A percentile compares a stretch with the other conserved stretches of the same genome.
Evolutionary conservation across 2,797 vertebrate genomes (phyloP).

Genomic region (Enteromius mattozi): DNA sequence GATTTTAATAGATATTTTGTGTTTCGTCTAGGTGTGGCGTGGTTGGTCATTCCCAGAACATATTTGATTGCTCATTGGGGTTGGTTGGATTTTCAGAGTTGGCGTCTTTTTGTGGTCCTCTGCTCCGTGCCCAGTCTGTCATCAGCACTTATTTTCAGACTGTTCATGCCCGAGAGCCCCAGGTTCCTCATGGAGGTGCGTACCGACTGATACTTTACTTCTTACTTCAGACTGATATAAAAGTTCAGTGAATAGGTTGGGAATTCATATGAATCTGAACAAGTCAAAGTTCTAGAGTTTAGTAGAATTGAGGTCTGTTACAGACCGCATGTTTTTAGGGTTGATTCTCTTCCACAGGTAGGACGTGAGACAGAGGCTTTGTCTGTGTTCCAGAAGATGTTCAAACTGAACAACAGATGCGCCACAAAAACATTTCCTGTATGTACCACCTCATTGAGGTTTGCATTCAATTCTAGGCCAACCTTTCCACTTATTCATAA

Average conservation of each 20-base stretch:
- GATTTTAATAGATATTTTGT: not conserved
- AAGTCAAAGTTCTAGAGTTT: not conserved
- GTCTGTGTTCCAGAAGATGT: constrained; percentile 76
- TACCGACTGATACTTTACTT: not conserved
- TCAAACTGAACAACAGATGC: constrained; percentile 70
- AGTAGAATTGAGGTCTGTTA: not conserved
- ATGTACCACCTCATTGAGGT: constrained; percentile 21
- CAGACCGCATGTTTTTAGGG: not conserved
- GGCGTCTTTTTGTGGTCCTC: constrained; percentile 80
- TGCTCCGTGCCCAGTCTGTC: constrained; percentile 80
- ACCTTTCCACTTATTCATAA: not conserved
- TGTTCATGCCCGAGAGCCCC: constrained; percentile 81
- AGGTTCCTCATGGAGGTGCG: constrained; percentile 82
- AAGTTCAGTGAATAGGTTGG: not conserved
- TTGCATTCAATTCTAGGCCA: not conserved
- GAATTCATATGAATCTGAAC: not conserved
- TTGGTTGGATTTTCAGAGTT: constrained; percentile 73
- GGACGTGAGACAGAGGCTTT: constrained; percentile 73
- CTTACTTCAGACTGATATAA: not conserved
- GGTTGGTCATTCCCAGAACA: constrained; percentile 78
- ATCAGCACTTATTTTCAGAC: constrained; percentile 75
- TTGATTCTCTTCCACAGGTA: constrained; percentile 60
- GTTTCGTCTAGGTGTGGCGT: constrained; percentile 74
- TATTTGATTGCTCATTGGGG: constrained; percentile 67
- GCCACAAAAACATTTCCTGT: constrained; percentile 69